Conservation (phyloP, 1,140 invertebrate species). For the Aphelinus atriplicis region DNA sequence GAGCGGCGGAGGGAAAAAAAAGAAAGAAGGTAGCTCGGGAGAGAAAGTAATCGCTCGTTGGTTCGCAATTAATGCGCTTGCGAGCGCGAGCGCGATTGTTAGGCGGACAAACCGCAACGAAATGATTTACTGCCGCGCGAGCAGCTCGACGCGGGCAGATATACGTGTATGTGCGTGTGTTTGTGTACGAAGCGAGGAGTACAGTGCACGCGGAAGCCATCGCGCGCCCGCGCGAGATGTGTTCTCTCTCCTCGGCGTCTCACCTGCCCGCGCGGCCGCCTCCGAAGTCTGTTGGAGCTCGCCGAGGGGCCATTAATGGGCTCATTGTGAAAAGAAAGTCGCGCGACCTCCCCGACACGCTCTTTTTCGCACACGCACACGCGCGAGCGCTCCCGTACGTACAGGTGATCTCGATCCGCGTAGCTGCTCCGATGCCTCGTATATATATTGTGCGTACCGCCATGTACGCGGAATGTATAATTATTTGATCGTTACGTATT, state of each 20-base stretch:
- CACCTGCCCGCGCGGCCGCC: slow-evolving; percentile 1
- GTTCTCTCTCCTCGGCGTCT: not conserved
- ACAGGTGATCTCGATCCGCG: too few relatives aligned
- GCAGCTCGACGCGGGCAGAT: not conserved
- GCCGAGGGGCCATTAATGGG: slow-evolving; percentile 9
- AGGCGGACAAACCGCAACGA: slow-evolving; percentile 15
- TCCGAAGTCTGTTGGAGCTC: slow-evolving; percentile 2
- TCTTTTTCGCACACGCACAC: slow-evolving; percentile 10
- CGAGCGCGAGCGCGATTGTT: slow-evolving; percentile 9
- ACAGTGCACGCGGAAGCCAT: slow-evolving; percentile 1
- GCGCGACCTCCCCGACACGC: slow-evolving; percentile 5
- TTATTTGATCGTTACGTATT: too few relatives aligned
- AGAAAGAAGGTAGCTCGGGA: not conserved
- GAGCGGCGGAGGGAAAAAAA: slow-evolving; percentile 8
- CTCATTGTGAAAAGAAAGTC: slow-evolving; percentile 21
- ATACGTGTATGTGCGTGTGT: not conserved
- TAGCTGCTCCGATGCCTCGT: too few relatives aligned
- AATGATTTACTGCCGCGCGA: slow-evolving; percentile 14
- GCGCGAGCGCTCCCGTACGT: not conserved
- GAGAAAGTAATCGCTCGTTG: slow-evolving; percentile 27
- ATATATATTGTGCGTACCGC: too few relatives aligned
- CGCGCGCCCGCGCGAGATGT: slow-evolving; percentile 2
- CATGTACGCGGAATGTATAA: too few relatives aligned
- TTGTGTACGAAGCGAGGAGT: too few relatives aligned
- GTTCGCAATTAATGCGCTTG: slow-evolving; percentile 18